phyloP scores from a whole-genome alignment of 1,140 invertebrate species.

The Bombus breviceps region DNA sequence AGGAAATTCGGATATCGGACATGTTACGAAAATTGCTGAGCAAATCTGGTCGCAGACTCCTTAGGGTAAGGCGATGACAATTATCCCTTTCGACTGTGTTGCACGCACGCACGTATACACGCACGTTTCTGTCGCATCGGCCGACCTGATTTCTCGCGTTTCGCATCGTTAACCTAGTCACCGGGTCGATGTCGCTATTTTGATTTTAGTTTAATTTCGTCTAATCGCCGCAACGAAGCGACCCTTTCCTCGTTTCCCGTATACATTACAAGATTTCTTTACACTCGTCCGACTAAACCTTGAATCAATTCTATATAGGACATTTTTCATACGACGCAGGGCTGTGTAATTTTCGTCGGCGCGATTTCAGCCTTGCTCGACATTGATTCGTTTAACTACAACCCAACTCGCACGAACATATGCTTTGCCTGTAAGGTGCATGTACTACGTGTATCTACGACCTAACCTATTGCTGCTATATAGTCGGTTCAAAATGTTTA shows the following conservation, averaged over 20 bases:
- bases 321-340: background rate
- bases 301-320: background rate
- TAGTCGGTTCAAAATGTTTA: background rate
- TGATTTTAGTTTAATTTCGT: background rate
- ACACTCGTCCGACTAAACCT: background rate
- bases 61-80: constrained; percentile 73
- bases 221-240: no score
- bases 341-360: background rate
- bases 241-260: background rate
- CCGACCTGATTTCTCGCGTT: constrained; percentile 51
- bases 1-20: constrained; percentile 3
- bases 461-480: background rate
- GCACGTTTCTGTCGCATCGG: constrained; percentile 33
- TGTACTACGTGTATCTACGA: background rate
- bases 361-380: constrained; percentile 23
- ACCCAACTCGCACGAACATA: background rate
- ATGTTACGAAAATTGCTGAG: constrained; percentile 78
- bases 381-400: constrained; percentile 39
- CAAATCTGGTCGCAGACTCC: constrained; percentile 77
- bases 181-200: background rate
- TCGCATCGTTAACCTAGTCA: background rate
- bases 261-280: background rate
- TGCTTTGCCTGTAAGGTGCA: background rate
- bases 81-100: constrained; percentile 12
- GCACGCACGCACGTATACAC: background rate